A percentile compares a stretch with the other conserved stretches of the same genome.
Evolutionary conservation across 2,797 vertebrate species (phyloP).

Genomic region (Octomys mimax): DNA sequence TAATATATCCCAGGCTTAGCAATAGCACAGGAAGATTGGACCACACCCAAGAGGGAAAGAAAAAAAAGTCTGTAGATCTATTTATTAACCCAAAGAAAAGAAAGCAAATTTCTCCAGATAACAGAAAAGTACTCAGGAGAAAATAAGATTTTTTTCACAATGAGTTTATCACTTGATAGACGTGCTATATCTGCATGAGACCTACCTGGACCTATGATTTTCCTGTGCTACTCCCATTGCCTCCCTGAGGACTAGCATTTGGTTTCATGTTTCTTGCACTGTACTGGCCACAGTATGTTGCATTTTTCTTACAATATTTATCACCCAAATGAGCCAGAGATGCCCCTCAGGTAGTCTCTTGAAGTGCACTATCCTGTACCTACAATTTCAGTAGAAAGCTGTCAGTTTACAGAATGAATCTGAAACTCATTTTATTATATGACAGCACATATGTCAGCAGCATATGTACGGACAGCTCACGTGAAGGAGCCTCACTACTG

Average conservation of each 20-base stretch:
- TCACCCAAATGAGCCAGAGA: neutral
- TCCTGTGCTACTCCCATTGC: neutral
- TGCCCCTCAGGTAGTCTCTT: neutral
- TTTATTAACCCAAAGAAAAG: neutral
- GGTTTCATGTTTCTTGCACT: neutral
- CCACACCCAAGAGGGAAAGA: fast-evolving
- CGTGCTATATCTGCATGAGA: neutral
- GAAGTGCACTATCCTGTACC: too few species aligned
- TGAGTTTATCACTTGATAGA: neutral
- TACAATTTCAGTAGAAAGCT: neutral
- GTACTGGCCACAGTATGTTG: too few species aligned
- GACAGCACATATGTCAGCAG: neutral
- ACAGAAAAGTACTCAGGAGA: too few species aligned
- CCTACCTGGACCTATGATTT: neutral
- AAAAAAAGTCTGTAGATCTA: too few species aligned
- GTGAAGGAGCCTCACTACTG: neutral
- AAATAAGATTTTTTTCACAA: neutral
- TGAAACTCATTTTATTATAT: neutral
- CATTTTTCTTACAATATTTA: too few species aligned
- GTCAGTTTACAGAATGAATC: neutral
- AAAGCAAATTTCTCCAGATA: neutral
- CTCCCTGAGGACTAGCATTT: neutral
- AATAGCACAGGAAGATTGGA: too few species aligned
- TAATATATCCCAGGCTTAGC: neutral
- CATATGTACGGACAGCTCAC: too few species aligned